Evolutionary conservation across 2,888 invertebrate genomes (phyloP).

Genomic region (Cetonia aurata): DNA sequence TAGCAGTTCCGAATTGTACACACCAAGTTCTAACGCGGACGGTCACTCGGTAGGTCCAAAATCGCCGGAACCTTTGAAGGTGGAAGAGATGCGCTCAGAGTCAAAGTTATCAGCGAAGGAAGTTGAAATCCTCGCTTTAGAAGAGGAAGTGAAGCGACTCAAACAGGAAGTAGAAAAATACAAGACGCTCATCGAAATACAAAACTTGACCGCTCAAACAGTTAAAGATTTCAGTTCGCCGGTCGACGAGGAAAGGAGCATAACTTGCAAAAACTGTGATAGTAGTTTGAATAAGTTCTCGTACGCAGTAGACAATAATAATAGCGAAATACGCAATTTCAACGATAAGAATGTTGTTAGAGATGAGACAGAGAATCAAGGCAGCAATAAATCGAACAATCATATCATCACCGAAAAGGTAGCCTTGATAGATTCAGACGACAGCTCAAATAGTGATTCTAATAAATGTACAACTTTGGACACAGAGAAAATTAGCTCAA

Average conservation of each 20-base stretch:
- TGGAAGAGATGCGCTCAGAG: conserved; percentile 47
- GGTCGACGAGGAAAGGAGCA: conserved; percentile 57
- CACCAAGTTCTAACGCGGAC: conserved; percentile 54
- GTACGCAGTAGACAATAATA: conserved; percentile 42
- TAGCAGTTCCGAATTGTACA: conserved; percentile 51
- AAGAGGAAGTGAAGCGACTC: conserved; percentile 70
- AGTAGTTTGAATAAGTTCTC: conserved; percentile 51
- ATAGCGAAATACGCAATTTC: conserved; percentile 42
- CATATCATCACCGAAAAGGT: conserved; percentile 15
- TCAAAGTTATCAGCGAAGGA: conserved; percentile 58
- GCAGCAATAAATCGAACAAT: conserved; percentile 9
- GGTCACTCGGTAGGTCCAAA: conserved; percentile 53
- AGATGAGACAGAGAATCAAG: conserved; percentile 1
- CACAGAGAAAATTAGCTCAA: conserved; percentile 5
- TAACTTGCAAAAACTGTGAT: conserved; percentile 56
- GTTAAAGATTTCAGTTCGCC: conserved; percentile 69
- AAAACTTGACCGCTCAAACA: conserved; percentile 69
- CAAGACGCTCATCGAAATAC: conserved; percentile 71
- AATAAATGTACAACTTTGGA: neutral
- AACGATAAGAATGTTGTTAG: conserved; percentile 32
- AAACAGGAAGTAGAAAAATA: conserved; percentile 72
- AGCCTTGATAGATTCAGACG: neutral
- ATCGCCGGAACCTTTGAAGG: conserved; percentile 51
- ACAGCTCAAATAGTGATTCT: conserved; percentile 13
- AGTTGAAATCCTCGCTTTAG: conserved; percentile 61